These are phyloP conservation scores for Porites evermanni DNA, from an alignment of 92 coral and sea anemone species.

Conservation along the genomic window DNA sequence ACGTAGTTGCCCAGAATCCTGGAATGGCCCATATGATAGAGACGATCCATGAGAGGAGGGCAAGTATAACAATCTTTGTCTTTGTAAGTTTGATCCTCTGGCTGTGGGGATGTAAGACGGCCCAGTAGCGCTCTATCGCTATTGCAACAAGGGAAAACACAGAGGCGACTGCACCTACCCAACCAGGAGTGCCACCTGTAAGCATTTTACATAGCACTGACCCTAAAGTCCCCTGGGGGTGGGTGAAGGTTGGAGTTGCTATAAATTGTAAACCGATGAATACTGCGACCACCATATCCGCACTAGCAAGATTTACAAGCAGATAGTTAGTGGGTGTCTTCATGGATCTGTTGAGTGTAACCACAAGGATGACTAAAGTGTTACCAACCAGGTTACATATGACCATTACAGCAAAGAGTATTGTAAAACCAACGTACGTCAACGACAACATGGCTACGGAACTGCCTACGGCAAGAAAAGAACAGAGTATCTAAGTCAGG, in stretches of 20 bases:
- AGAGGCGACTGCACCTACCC: conserved; percentile 69
- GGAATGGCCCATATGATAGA: conserved; percentile 35
- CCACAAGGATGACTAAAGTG: conserved; percentile 53
- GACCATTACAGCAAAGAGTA: conserved; percentile 38
- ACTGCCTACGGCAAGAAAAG: not conserved
- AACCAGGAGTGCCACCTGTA: conserved; percentile 63
- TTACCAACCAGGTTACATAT: conserved; percentile 53
- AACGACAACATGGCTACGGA: not conserved
- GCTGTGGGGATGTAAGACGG: conserved; percentile 51
- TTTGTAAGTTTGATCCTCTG: conserved; percentile 31
- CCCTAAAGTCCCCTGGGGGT: conserved; percentile 59
- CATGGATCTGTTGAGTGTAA: conserved; percentile 51
- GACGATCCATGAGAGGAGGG: conserved; percentile 15
- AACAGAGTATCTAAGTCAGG: not conserved
- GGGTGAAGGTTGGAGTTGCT: conserved; percentile 38
- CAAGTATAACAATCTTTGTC: conserved; percentile 17
- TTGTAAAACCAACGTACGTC: conserved; percentile 42
- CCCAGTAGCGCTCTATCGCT: conserved; percentile 63
- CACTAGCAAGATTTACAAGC: conserved; percentile 66
- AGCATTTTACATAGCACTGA: conserved; percentile 40
- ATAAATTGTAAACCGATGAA: conserved; percentile 59
- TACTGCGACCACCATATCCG: conserved; percentile 56
- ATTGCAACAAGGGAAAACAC: conserved; percentile 60
- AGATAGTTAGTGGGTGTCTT: conserved; percentile 66
- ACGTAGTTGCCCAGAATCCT: conserved; percentile 28